Percentiles rank a stretch among this genome's conserved stretches.
These are phyloP conservation scores for Protobothrops flavoviridis DNA, from an alignment of 2,113 vertebrate genomes.

Conservation along the genomic window DNA sequence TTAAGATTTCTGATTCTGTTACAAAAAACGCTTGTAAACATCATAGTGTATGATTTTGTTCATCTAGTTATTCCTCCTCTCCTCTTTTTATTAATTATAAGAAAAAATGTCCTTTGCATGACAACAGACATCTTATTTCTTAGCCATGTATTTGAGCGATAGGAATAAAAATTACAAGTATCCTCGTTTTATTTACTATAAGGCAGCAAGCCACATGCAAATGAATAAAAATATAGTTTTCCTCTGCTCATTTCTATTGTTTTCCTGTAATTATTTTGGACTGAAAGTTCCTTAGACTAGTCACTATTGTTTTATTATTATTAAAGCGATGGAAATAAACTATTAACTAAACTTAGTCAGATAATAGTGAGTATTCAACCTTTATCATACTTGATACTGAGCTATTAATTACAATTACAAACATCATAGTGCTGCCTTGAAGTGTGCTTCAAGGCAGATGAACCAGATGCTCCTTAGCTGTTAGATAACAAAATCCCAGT, in stretches of 20 bases:
- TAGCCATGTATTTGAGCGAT: background rate
- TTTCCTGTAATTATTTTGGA: background rate
- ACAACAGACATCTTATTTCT: background rate
- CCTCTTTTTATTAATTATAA: background rate
- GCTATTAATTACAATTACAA: background rate
- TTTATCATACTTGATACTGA: background rate
- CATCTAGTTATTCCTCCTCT: background rate
- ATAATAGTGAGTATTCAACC: background rate
- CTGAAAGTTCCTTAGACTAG: background rate
- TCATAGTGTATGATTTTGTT: background rate
- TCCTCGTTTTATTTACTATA: background rate
- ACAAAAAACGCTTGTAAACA: background rate
- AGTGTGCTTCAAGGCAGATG: background rate
- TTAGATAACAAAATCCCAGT: background rate
- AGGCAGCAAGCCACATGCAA: background rate
- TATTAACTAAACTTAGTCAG: background rate
- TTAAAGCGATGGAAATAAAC: background rate
- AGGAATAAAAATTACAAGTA: background rate
- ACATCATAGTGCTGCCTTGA: background rate
- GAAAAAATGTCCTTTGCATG: background rate
- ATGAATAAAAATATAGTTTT: background rate
- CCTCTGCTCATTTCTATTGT: background rate
- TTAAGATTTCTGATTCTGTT: background rate
- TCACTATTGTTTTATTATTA: background rate
- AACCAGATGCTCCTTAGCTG: background rate